Evolutionary conservation across 1,140 invertebrate genomes (phyloP).

Genomic region (Drosophila nasuta): DNA sequence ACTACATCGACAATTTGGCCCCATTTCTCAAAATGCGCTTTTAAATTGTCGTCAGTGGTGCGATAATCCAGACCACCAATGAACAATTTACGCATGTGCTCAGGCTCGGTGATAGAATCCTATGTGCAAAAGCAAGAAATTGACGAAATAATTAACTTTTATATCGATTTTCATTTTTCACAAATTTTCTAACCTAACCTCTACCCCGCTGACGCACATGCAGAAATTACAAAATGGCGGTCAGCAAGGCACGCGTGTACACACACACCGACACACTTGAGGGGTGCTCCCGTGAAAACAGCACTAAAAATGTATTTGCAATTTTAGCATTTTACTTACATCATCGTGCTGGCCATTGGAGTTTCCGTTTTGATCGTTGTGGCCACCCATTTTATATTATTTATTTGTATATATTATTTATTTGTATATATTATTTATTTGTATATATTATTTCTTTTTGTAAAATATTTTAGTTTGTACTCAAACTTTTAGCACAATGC

Average conservation of each 20-base stretch:
- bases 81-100: conserved; percentile 98
- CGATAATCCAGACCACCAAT: conserved; percentile 98
- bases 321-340: conserved; percentile 63
- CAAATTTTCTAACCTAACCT: conserved; percentile 54
- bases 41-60: conserved; percentile 97
- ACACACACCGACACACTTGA: conserved; percentile 17
- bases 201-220: conserved; percentile 60
- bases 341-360: conserved; percentile 78
- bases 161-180: conserved; percentile 66
- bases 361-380: conserved; percentile 79
- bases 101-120: conserved; percentile 89
- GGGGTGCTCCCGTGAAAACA: not conserved
- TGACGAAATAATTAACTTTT: conserved; percentile 14
- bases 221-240: conserved; percentile 81
- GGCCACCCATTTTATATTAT: conserved; percentile 57
- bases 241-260: conserved; percentile 42
- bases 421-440: conserved; percentile 5
- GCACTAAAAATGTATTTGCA: not conserved
- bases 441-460: conserved; percentile 5
- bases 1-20: conserved; percentile 99
- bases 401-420: not conserved
- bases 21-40: conserved; percentile 98
- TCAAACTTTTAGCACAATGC: conserved; percentile 18
- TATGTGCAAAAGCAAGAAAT: conserved; percentile 24
- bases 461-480: conserved; percentile 17